These are phyloP conservation scores for Apaloderma vittatum DNA, from an alignment of 2,113 vertebrate genomes.

Conservation along the genomic window DNA sequence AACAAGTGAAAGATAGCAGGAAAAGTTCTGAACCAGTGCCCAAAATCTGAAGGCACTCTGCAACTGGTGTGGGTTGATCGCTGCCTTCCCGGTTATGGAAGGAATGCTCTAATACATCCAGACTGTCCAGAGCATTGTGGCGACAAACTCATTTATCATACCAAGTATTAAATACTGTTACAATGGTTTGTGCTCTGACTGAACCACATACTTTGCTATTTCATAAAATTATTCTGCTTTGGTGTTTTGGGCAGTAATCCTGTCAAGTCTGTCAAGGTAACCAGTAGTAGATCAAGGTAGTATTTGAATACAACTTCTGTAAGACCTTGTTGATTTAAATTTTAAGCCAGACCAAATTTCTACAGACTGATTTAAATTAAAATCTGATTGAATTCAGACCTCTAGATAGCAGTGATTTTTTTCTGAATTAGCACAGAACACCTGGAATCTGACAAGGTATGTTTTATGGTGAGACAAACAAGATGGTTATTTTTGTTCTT, in stretches of 20 bases:
- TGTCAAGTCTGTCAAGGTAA: not conserved
- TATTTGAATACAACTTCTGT: not conserved
- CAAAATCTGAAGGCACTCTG: slow-evolving; percentile 69
- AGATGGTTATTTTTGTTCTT: not conserved
- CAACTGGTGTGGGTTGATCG: slow-evolving; percentile 51
- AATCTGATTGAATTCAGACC: not conserved
- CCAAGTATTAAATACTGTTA: not conserved
- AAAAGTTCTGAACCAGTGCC: slow-evolving; percentile 18
- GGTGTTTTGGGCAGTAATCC: not conserved
- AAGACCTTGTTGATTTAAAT: not conserved
- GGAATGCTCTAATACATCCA: slow-evolving; percentile 51
- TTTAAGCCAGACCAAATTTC: not conserved
- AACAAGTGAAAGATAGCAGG: slow-evolving; percentile 60
- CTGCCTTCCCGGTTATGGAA: slow-evolving; percentile 69
- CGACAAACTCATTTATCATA: not conserved
- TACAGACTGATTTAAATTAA: not conserved
- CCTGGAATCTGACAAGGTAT: not conserved
- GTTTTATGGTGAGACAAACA: not conserved
- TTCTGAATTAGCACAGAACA: not conserved
- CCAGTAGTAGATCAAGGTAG: not conserved
- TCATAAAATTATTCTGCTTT: not conserved
- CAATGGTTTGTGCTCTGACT: not conserved
- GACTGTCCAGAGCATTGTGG: slow-evolving; percentile 70
- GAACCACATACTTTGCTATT: not conserved
- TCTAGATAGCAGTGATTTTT: not conserved